phyloP scores from a whole-genome alignment of 2,888 invertebrate species.

The Phyllotreta cruciferae region DNA sequence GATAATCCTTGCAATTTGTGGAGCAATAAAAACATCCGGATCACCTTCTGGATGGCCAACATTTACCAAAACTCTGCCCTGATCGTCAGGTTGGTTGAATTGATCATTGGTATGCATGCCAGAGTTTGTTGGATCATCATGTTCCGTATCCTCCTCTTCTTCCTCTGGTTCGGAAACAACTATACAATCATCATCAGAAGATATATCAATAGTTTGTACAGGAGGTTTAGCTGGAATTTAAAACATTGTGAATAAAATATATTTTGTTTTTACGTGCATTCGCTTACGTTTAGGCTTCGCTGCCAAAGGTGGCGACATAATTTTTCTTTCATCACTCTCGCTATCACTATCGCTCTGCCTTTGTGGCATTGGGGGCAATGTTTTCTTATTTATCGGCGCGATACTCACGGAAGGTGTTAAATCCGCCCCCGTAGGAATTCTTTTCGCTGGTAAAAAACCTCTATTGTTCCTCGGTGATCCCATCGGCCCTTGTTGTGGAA shows the following conservation, averaged over 20 bases:
- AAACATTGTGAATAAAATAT: slow-evolving; percentile 5
- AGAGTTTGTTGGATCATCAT: slow-evolving; percentile 86
- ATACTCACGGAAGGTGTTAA: slow-evolving; percentile 63
- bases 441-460: slow-evolving; percentile 37
- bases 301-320: slow-evolving; percentile 36
- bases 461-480: slow-evolving; percentile 41
- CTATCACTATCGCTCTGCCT: slow-evolving; percentile 54
- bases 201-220: slow-evolving; percentile 79
- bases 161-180: slow-evolving; percentile 84
- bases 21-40: slow-evolving; percentile 89
- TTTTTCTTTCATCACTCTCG: slow-evolving; percentile 51
- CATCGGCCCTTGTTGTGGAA: slow-evolving; percentile 39
- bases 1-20: slow-evolving; percentile 87
- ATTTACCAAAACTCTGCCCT: slow-evolving; percentile 91
- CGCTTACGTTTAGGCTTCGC: slow-evolving; percentile 47
- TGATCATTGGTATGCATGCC: slow-evolving; percentile 92
- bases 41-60: slow-evolving; percentile 92
- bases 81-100: slow-evolving; percentile 88
- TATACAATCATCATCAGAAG: slow-evolving; percentile 85
- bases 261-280: not conserved
- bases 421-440: slow-evolving; percentile 49
- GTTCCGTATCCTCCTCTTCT: slow-evolving; percentile 79
- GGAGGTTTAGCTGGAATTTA: slow-evolving; percentile 56
- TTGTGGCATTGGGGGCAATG: slow-evolving; percentile 42
- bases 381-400: slow-evolving; percentile 59